Evolutionary conservation across 2,888 invertebrate species (phyloP).

Genomic region (Hirudinaria manillensis): DNA sequence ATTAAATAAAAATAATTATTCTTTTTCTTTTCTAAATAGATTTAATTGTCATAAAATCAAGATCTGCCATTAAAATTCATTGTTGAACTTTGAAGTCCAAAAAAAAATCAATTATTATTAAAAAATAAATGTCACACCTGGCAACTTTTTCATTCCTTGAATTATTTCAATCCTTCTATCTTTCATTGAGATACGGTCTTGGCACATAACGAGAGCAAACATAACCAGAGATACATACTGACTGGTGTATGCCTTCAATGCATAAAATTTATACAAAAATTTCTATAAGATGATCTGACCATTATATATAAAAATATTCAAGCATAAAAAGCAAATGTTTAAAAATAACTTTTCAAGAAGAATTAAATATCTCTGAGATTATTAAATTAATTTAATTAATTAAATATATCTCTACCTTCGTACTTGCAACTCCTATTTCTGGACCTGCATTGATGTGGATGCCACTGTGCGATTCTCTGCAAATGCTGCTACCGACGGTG

Average conservation of each 20-base stretch:
- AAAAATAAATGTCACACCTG: constrained; percentile 53
- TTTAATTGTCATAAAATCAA: not conserved
- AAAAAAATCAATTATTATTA: too few relatives aligned
- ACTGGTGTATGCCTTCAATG: constrained; percentile 79
- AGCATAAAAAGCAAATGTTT: not conserved
- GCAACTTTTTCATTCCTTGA: constrained; percentile 74
- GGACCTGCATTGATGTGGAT: constrained; percentile 99
- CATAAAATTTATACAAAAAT: not conserved
- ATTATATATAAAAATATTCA: not conserved
- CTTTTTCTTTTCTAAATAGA: too few relatives aligned
- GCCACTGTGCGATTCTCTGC: constrained; percentile 96
- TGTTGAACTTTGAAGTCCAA: too few relatives aligned
- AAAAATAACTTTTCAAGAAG: too few relatives aligned
- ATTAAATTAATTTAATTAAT: too few relatives aligned
- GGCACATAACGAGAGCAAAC: constrained; percentile 96
- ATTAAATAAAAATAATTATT: not conserved
- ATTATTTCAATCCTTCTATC: constrained; percentile 80
- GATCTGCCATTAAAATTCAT: not conserved
- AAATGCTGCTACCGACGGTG: constrained; percentile 96
- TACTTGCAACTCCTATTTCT: constrained; percentile 98
- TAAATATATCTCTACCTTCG: too few relatives aligned
- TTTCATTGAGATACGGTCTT: constrained; percentile 88
- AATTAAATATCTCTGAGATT: too few relatives aligned
- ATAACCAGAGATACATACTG: constrained; percentile 97
- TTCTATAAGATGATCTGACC: not conserved